phyloP scores from a whole-genome alignment of 2,888 invertebrate genomes.

The Ormyrus labotus region DNA sequence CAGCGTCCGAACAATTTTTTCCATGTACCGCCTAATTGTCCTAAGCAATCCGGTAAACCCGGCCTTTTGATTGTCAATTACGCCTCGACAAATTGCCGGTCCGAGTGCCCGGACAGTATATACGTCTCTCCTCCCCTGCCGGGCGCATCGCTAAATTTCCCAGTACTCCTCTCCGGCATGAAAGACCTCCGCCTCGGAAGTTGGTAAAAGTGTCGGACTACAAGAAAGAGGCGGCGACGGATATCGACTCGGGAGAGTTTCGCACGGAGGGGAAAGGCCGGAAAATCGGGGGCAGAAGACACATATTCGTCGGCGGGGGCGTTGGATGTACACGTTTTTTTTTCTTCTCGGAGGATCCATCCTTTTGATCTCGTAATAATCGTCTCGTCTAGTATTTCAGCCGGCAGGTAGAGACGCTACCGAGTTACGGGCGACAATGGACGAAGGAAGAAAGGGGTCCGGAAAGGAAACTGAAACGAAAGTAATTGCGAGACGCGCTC shows the following conservation, averaged over 20 bases:
- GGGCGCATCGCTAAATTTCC: conserved; percentile 8
- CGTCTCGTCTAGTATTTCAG: conserved; percentile 22
- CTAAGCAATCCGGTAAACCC: conserved; percentile 42
- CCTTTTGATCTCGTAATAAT: conserved; percentile 26
- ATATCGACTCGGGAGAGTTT: conserved; percentile 12
- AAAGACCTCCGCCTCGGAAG: conserved; percentile 31
- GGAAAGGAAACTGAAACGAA: conserved; percentile 47
- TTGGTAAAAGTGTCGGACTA: conserved; percentile 37
- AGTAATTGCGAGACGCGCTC: conserved; percentile 42
- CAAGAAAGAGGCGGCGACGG: neutral
- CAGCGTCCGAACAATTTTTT: conserved; percentile 7
- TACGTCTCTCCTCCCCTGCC: neutral
- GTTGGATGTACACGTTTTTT: too few species aligned
- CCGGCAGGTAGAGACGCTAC: neutral
- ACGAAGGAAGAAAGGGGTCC: conserved; percentile 17
- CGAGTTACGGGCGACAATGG: neutral
- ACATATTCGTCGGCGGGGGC: too few species aligned
- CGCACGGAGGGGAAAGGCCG: neutral
- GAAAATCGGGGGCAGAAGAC: conserved; percentile 21
- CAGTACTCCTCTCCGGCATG: neutral
- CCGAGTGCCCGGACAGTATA: neutral
- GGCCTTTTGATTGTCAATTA: conserved; percentile 44
- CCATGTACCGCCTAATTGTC: conserved; percentile 33
- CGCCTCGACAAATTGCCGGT: conserved; percentile 31
- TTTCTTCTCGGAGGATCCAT: neutral